phyloP scores from a whole-genome alignment of 2,888 invertebrate species.

The Mylabris sibirica region DNA sequence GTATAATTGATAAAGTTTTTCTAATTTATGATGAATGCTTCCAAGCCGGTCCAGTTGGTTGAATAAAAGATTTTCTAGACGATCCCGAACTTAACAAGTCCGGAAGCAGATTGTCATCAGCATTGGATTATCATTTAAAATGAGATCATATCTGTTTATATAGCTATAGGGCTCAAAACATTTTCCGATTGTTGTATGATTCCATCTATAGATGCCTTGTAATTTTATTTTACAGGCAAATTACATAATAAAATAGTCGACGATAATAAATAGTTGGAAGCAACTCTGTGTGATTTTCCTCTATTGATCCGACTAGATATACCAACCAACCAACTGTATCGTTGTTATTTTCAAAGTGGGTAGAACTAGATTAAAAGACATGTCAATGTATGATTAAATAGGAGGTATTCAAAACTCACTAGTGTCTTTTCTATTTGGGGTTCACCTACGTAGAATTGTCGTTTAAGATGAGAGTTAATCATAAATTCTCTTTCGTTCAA shows the following conservation, averaged over 20 bases:
- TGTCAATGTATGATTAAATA: constrained; percentile 13
- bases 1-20: neutral
- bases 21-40: neutral
- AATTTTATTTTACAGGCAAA: constrained; percentile 32
- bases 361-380: constrained; percentile 8
- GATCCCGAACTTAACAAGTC: constrained; percentile 21
- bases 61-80: neutral
- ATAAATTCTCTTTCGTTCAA: constrained; percentile 24
- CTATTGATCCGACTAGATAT: constrained; percentile 3
- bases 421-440: neutral
- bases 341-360: constrained; percentile 1
- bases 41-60: neutral
- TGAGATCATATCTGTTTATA: constrained; percentile 36
- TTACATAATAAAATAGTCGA: constrained; percentile 31
- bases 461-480: neutral
- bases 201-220: constrained; percentile 21
- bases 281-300: constrained; percentile 3
- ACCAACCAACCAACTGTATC: neutral
- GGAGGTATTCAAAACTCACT: neutral
- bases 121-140: constrained; percentile 38
- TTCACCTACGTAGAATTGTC: constrained; percentile 9
- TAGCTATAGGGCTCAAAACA: constrained; percentile 29
- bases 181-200: constrained; percentile 23
- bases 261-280: constrained; percentile 20
- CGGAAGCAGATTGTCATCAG: constrained; percentile 41